phyloP scores from a whole-genome alignment of 2,113 vertebrate genomes.

The Galeopterus variegatus region DNA sequence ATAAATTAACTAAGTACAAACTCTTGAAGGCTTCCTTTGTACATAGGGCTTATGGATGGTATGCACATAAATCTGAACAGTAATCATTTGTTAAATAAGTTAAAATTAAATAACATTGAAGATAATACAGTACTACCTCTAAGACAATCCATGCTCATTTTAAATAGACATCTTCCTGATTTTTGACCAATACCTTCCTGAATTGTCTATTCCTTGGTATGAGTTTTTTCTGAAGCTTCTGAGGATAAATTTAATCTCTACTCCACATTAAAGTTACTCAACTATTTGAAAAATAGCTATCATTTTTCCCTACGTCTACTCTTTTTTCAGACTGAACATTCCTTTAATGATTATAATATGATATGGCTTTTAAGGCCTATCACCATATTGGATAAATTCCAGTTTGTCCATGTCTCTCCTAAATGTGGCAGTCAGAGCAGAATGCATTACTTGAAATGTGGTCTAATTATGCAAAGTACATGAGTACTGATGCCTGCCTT shows the following conservation, averaged over 20 bases:
- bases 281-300: slow-evolving; percentile 82
- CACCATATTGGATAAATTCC: slow-evolving; percentile 77
- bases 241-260: slow-evolving; percentile 74
- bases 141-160: slow-evolving; percentile 17
- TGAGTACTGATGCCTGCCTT: slow-evolving; percentile 54
- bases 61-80: not conserved
- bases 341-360: slow-evolving; percentile 83
- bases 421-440: slow-evolving; percentile 72
- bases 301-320: slow-evolving; percentile 75
- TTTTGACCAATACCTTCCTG: slow-evolving; percentile 63
- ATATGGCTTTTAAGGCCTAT: slow-evolving; percentile 78
- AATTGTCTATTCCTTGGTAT: slow-evolving; percentile 59
- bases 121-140: slow-evolving; percentile 5
- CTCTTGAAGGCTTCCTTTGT: not conserved
- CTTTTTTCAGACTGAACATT: slow-evolving; percentile 71
- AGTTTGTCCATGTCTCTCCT: slow-evolving; percentile 70
- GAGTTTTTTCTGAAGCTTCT: slow-evolving; percentile 58
- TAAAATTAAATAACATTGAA: slow-evolving; percentile 44
- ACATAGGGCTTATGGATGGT: not conserved
- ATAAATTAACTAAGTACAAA: not conserved
- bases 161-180: slow-evolving; percentile 33
- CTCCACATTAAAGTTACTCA: slow-evolving; percentile 81
- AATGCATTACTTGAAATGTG: slow-evolving; percentile 74
- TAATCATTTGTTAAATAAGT: slow-evolving; percentile 57
- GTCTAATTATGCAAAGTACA: slow-evolving; percentile 80